These are phyloP conservation scores for Reticulitermes speratus DNA, from an alignment of 1,140 invertebrate species.

Conservation along the genomic window DNA sequence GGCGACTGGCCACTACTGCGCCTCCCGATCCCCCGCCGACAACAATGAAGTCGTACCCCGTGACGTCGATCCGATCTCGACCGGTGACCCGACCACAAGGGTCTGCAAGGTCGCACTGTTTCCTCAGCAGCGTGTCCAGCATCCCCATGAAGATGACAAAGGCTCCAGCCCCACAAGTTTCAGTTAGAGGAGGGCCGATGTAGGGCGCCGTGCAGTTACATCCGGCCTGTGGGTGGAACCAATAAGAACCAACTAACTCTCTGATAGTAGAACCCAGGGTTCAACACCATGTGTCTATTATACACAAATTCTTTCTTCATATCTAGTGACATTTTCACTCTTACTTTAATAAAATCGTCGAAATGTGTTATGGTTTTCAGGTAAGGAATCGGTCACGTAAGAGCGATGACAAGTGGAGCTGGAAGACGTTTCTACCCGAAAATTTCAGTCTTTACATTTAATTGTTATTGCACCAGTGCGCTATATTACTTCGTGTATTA, in stretches of 20 bases:
- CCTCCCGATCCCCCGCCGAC: slow-evolving; percentile 57
- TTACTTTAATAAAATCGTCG: no score
- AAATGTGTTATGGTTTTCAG: no score
- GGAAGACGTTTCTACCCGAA: no score
- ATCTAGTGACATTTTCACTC: no score
- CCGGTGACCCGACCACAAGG: slow-evolving; percentile 49
- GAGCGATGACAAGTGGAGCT: no score
- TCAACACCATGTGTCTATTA: not conserved
- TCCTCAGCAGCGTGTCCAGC: slow-evolving; percentile 73
- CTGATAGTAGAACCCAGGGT: no score
- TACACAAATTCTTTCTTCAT: not conserved
- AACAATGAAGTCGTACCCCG: slow-evolving; percentile 36
- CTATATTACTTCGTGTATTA: no score
- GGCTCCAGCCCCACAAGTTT: slow-evolving; percentile 74
- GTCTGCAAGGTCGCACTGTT: slow-evolving; percentile 51
- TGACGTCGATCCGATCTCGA: not conserved
- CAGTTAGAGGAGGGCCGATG: slow-evolving; percentile 73
- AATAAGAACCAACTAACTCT: not conserved
- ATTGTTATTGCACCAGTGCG: no score
- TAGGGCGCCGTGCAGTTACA: slow-evolving; percentile 74
- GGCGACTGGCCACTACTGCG: slow-evolving; percentile 52
- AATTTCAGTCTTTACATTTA: no score
- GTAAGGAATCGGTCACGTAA: no score
- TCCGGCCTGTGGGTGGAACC: slow-evolving; percentile 31
- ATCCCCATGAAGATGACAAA: slow-evolving; percentile 87